Conservation (phyloP, 2,113 vertebrate species). For the Arizona elegans region DNA sequence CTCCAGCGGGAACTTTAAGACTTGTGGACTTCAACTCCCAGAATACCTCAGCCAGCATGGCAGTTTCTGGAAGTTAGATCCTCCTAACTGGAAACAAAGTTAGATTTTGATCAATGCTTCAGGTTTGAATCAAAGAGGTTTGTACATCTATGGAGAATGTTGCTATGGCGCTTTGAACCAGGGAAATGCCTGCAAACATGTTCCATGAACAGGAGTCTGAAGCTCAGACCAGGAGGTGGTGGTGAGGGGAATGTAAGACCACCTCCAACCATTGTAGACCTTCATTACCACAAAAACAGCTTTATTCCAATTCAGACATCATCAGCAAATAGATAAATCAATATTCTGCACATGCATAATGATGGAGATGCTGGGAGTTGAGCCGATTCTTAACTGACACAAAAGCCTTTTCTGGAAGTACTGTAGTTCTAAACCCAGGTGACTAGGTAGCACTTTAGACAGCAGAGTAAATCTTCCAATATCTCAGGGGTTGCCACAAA, state of each 20-base stretch:
- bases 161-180: not conserved
- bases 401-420: not conserved
- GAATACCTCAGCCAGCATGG: not conserved
- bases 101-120: not conserved
- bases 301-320: not conserved
- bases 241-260: not conserved
- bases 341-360: not conserved
- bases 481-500: too few species aligned
- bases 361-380: not conserved
- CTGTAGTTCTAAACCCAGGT: not conserved
- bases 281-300: not conserved
- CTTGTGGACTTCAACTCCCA: not conserved
- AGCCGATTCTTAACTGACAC: not conserved
- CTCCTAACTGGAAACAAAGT: not conserved
- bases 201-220: not conserved
- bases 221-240: not conserved
- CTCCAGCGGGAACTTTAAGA: not conserved
- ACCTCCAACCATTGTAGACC: not conserved
- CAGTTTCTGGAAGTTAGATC: not conserved
- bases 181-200: not conserved
- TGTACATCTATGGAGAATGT: not conserved
- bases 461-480: not conserved
- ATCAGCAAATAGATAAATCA: not conserved
- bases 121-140: not conserved
- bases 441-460: not conserved